Percentiles rank a stretch among this genome's conserved stretches.
Evolutionary conservation across 2,888 invertebrate species (phyloP).

Genomic region (Silvanus unidentatus): DNA sequence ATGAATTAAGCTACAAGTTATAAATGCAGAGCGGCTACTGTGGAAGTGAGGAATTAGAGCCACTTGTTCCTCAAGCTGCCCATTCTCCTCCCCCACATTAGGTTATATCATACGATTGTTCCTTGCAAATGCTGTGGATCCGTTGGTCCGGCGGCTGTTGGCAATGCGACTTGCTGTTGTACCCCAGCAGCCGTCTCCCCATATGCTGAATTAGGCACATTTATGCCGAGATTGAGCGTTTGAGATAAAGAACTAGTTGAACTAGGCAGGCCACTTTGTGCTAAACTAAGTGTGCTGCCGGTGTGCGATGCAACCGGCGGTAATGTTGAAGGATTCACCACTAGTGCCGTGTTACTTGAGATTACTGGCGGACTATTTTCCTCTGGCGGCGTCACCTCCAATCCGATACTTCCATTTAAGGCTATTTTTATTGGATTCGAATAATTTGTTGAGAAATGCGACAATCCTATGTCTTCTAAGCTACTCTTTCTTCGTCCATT

Average conservation of each 20-base stretch:
- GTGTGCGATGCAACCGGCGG: slow-evolving; percentile 34
- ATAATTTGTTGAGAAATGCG: slow-evolving; percentile 68
- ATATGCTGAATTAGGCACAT: slow-evolving; percentile 34
- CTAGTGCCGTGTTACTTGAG: slow-evolving; percentile 51
- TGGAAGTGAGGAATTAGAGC: slow-evolving; percentile 56
- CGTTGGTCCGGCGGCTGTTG: slow-evolving; percentile 39
- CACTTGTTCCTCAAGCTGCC: slow-evolving; percentile 72
- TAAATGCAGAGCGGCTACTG: slow-evolving; percentile 32
- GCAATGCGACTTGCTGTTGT: slow-evolving; percentile 39
- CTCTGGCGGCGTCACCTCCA: slow-evolving; percentile 61
- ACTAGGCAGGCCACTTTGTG: slow-evolving; percentile 35
- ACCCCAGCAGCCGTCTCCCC: slow-evolving; percentile 31
- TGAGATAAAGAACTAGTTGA: slow-evolving; percentile 32
- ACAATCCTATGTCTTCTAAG: slow-evolving; percentile 78
- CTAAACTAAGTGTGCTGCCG: slow-evolving; percentile 40
- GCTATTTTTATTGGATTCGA: slow-evolving; percentile 74
- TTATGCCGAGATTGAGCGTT: slow-evolving; percentile 37
- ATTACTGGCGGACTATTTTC: slow-evolving; percentile 52
- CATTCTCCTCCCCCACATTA: slow-evolving; percentile 86
- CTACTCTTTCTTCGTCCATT: slow-evolving; percentile 69
- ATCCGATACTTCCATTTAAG: slow-evolving; percentile 77
- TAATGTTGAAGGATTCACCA: slow-evolving; percentile 46
- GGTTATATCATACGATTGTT: slow-evolving; percentile 92
- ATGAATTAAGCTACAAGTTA: slow-evolving; percentile 5
- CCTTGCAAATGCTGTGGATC: slow-evolving; percentile 78